Conservation (phyloP, 2,888 invertebrate genomes). For the Melikaiella ostensackeni region DNA sequence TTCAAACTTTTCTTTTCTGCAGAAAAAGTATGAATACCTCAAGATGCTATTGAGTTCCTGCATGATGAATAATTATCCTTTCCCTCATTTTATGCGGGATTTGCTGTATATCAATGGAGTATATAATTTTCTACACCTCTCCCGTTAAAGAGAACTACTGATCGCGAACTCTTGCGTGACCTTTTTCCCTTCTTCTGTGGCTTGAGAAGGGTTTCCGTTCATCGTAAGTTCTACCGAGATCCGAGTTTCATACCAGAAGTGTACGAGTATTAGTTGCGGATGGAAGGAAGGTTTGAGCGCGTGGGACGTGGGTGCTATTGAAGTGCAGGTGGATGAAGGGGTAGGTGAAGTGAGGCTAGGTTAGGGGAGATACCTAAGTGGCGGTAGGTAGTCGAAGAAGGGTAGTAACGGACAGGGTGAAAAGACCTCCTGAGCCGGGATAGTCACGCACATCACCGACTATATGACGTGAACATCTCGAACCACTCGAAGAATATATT, state of each 20-base stretch:
- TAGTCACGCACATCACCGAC: constrained; percentile 55
- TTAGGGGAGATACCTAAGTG: constrained; percentile 57
- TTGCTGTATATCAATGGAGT: background rate
- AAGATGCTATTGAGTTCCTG: too few species aligned
- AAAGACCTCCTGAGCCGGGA: constrained; percentile 42
- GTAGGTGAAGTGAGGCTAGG: constrained; percentile 43
- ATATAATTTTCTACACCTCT: background rate
- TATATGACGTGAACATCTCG: constrained; percentile 31
- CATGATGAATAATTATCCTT: background rate
- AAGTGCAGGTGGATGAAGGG: constrained; percentile 47
- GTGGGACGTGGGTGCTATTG: constrained; percentile 28
- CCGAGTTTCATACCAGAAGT: constrained; percentile 41
- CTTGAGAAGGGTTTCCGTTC: constrained; percentile 21
- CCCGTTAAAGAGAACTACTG: background rate
- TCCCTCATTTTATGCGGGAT: background rate
- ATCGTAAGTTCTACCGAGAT: constrained; percentile 13
- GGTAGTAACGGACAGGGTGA: constrained; percentile 56
- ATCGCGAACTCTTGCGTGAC: constrained; percentile 24
- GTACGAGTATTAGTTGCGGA: constrained; percentile 40
- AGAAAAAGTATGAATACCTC: background rate
- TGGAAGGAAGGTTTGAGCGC: constrained; percentile 20
- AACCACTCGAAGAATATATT: constrained; percentile 42
- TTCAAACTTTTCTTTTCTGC: too few species aligned
- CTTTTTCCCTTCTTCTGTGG: constrained; percentile 8
- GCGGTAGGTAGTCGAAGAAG: constrained; percentile 54